phyloP scores from a whole-genome alignment of 2,797 vertebrate species.

The Pelochelys cantorii region DNA sequence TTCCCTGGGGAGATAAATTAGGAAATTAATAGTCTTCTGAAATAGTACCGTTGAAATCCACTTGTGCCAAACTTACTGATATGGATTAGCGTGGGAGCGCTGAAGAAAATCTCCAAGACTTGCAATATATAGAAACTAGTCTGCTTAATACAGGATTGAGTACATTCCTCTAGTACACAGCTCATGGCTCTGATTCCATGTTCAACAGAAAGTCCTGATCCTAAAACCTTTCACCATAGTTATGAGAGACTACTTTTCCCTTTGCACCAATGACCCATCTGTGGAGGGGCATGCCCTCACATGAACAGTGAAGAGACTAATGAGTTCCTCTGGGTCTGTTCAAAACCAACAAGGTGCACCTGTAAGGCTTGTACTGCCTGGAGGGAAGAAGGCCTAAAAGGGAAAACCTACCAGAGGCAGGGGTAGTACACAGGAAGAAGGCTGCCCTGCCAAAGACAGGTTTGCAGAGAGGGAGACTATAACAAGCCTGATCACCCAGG shows the following conservation, averaged over 20 bases:
- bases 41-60: neutral
- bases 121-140: neutral
- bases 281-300: too few species aligned
- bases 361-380: too few species aligned
- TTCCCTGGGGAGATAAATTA: neutral
- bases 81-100: neutral
- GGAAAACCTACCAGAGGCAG: too few species aligned
- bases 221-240: neutral
- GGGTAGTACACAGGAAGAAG: too few species aligned
- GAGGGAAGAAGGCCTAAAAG: too few species aligned
- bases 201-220: neutral
- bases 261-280: neutral
- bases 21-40: neutral
- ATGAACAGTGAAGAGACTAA: too few species aligned
- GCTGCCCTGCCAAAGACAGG: too few species aligned
- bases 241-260: neutral
- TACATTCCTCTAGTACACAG: neutral
- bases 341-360: too few species aligned
- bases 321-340: too few species aligned
- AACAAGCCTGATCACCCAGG: neutral
- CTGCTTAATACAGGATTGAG: neutral
- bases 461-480: neutral
- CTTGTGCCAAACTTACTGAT: neutral
- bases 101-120: neutral
- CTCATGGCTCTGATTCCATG: neutral